Percentiles rank a stretch among this genome's conserved stretches.
These are phyloP conservation scores for Aricia artaxerxes DNA, from an alignment of 2,888 invertebrate genomes.

Conservation along the genomic window DNA sequence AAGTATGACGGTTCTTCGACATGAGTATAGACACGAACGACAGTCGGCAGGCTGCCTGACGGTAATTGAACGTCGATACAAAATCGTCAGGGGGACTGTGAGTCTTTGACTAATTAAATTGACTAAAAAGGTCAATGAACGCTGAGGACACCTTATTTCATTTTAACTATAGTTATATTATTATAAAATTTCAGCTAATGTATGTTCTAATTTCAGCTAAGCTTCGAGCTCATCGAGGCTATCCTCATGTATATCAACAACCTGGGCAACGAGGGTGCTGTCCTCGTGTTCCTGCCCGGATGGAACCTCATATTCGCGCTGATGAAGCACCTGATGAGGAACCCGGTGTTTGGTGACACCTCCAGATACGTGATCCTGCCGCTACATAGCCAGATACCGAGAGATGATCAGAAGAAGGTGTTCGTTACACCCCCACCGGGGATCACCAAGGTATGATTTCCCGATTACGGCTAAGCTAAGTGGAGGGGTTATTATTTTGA, in stretches of 20 bases:
- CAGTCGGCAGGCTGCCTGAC: too few relatives aligned
- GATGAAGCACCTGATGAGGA: constrained; percentile 89
- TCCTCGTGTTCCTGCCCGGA: constrained; percentile 96
- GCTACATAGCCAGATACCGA: constrained; percentile 97
- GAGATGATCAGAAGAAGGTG: constrained; percentile 96
- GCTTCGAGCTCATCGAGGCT: constrained; percentile 94
- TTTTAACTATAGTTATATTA: too few relatives aligned
- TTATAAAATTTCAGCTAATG: too few relatives aligned
- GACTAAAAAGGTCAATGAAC: too few relatives aligned
- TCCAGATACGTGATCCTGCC: constrained; percentile 89
- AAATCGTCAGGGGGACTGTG: too few relatives aligned
- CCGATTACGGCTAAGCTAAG: too few relatives aligned
- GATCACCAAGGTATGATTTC: constrained; percentile 86
- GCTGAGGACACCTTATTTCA: too few relatives aligned
- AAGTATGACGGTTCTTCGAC: too few relatives aligned
- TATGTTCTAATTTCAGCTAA: constrained; percentile 72
- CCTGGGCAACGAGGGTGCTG: constrained; percentile 87
- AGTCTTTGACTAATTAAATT: too few relatives aligned
- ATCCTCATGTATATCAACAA: constrained; percentile 83
- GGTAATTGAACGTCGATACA: too few relatives aligned
- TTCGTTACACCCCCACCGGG: constrained; percentile 92
- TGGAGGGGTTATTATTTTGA: too few relatives aligned
- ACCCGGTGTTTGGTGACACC: constrained; percentile 83
- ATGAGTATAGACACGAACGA: too few relatives aligned
- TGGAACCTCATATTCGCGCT: constrained; percentile 98